Evolutionary conservation across 2,797 vertebrate species (phyloP), one percentile per base, ranked within the genome.

Genomic region (Cygnus olor): DNA sequence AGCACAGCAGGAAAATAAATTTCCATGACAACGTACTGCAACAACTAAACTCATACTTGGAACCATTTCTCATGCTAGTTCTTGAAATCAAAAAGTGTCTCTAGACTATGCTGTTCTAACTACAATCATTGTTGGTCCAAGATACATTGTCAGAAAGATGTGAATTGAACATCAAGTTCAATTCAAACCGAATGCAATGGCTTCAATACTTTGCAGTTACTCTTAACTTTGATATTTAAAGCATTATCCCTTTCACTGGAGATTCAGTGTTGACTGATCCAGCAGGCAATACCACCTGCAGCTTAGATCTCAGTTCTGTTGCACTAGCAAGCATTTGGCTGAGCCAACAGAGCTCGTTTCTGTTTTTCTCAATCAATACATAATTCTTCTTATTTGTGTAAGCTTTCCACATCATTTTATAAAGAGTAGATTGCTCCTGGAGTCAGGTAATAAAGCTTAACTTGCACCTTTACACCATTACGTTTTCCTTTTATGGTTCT

Each of bases 1-100:
- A 34, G 57, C 38, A 77, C 21, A 87, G 44, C 34, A 58, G 77
- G 72, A 80, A 68, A 76, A 89, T 20, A 60, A 60, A 93, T 96
- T 89, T 85, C 95, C 86, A 95, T 91, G 78, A 89, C 88, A 96
- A 94, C 85, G 80, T 8, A 1, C n/a, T 57, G 53, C 78, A 90
- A 60, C 36, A 77, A 34, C 44, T 68, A 45, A 91, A 85, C 53
- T 83, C 40, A 14, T 15, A 16, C 49, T 85, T 80, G 56, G 56
- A 89, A 70, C 15, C 40, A 47, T 73, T 15, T 80, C 44, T 88
- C 1, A 1, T 71, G 76, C 88, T 42, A 34, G 45, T 68, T 84
- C 93, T 84, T 54, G 25, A 44, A 36, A 74, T 36, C 71, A 61
- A 14, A 40, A 84, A 53, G 34, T 19, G 49, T 65, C 84, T 90